Percentiles rank a stretch among this genome's conserved stretches.
Conservation (phyloP, 2,888 invertebrate species). For the Chymomyza amoena region DNA sequence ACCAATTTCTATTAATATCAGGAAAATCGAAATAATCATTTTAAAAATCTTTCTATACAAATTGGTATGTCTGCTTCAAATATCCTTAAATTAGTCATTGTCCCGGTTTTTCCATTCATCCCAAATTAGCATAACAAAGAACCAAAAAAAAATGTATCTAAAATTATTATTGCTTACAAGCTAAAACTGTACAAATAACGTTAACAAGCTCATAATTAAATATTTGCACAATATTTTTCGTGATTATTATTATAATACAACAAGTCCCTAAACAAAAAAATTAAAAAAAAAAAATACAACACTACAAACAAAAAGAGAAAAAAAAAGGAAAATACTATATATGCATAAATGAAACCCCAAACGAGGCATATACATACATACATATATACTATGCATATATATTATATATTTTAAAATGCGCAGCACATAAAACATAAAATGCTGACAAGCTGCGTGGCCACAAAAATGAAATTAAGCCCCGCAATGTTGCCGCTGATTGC, state of each 20-base stretch:
- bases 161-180: conserved; percentile 37
- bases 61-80: too few relatives aligned
- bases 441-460: conserved; percentile 43
- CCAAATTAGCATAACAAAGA: background rate
- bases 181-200: conserved; percentile 48
- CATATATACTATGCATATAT: too few relatives aligned
- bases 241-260: conserved; percentile 61
- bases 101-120: too few relatives aligned
- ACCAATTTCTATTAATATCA: too few relatives aligned
- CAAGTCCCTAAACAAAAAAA: conserved; percentile 32
- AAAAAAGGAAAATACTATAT: conserved; percentile 9
- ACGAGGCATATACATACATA: background rate
- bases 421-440: conserved; percentile 51
- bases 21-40: too few relatives aligned
- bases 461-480: conserved; percentile 56
- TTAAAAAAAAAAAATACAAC: background rate
- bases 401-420: conserved; percentile 53
- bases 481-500: conserved; percentile 54
- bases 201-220: conserved; percentile 68
- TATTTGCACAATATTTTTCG: conserved; percentile 64
- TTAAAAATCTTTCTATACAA: too few relatives aligned
- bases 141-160: background rate
- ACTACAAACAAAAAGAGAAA: conserved; percentile 1
- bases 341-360: background rate
- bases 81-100: too few relatives aligned